Percentiles rank a stretch among this genome's conserved stretches.
phyloP scores from a whole-genome alignment of 2,888 invertebrate genomes.

The Lochmaea capreae region DNA sequence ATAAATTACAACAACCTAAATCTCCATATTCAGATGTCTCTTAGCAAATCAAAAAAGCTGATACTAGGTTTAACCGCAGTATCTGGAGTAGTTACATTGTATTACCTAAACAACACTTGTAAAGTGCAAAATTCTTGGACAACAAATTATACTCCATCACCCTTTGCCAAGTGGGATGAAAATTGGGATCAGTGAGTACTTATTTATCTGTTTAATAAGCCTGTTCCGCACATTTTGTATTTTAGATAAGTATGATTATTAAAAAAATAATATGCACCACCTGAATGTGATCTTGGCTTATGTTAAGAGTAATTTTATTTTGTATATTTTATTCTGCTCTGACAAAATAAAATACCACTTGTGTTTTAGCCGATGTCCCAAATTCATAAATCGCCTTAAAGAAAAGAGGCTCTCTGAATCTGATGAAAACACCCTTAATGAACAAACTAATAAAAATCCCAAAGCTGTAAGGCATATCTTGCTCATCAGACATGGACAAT shows the following conservation, averaged over 20 bases:
- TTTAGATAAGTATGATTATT: no score
- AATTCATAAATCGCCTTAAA: conserved; percentile 73
- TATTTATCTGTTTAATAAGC: neutral
- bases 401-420: conserved; percentile 62
- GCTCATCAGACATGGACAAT: conserved; percentile 95
- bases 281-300: no score
- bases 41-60: conserved; percentile 71
- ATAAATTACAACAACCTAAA: neutral
- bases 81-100: conserved; percentile 74
- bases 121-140: conserved; percentile 77
- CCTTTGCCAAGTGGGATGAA: conserved; percentile 79
- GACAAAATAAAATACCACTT: no score
- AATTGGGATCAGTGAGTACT: conserved; percentile 91
- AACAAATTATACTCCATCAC: conserved; percentile 72
- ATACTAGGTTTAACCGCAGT: conserved; percentile 74
- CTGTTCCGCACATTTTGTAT: no score
- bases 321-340: no score
- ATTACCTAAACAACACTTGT: conserved; percentile 63
- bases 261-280: no score
- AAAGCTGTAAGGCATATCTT: conserved; percentile 84
- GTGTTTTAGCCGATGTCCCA: conserved; percentile 78
- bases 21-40: conserved; percentile 64
- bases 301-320: no score
- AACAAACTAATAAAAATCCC: conserved; percentile 72
- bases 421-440: conserved; percentile 77